phyloP scores from a whole-genome alignment of 2,888 invertebrate genomes.

The Athripsodes cinereus region DNA sequence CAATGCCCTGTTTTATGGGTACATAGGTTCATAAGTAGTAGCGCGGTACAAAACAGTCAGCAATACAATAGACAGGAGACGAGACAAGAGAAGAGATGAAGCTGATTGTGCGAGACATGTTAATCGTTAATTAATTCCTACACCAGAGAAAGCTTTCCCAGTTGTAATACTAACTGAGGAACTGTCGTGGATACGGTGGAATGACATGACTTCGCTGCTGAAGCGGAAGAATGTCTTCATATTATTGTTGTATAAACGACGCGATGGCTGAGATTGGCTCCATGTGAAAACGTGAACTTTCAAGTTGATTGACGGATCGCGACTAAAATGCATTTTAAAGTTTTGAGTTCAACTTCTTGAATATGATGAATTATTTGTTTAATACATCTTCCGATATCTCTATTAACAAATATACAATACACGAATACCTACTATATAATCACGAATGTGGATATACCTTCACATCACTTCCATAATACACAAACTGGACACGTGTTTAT shows the following conservation, averaged over 20 bases:
- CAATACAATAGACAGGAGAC: slow-evolving; percentile 11
- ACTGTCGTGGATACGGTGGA: neutral
- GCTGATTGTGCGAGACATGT: slow-evolving; percentile 23
- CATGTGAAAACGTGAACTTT: neutral
- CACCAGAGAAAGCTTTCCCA: neutral
- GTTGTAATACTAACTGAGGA: neutral
- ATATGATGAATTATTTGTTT: no score
- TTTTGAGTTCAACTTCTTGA: no score
- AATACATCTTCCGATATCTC: no score
- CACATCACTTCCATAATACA: no score
- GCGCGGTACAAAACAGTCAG: slow-evolving; percentile 7
- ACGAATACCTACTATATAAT: no score
- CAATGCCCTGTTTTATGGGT: neutral
- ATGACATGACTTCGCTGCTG: slow-evolving; percentile 6
- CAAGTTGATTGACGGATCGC: neutral
- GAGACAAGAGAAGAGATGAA: slow-evolving; percentile 6
- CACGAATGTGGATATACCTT: no score
- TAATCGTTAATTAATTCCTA: slow-evolving; percentile 26
- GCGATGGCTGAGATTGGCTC: neutral
- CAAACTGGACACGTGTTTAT: no score
- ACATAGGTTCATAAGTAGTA: neutral
- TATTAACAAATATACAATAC: no score
- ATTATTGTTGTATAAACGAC: neutral
- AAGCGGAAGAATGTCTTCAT: slow-evolving; percentile 3
- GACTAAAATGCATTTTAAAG: neutral